A percentile compares a stretch with the other conserved stretches of the same genome.
These are phyloP conservation scores for Drosophila ercepeae DNA, from an alignment of 1,140 invertebrate genomes.

Conservation along the genomic window DNA sequence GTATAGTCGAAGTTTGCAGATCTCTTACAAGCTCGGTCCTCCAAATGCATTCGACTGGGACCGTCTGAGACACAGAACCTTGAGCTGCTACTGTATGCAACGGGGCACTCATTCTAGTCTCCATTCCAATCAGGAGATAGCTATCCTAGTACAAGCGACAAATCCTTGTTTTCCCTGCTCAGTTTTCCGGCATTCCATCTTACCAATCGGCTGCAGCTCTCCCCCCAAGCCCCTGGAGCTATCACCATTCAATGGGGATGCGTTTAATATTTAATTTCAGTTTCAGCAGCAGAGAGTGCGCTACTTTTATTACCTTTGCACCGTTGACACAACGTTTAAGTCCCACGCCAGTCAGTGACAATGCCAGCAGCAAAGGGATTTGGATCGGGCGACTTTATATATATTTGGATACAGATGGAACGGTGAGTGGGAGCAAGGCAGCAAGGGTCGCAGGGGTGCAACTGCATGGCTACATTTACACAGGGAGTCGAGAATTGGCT, in stretches of 20 bases:
- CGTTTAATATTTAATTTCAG: constrained; percentile 78
- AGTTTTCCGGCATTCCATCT: constrained; percentile 19
- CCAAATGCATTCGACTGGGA: background rate
- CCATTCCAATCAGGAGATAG: constrained; percentile 33
- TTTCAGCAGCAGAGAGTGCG: constrained; percentile 34
- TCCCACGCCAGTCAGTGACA: constrained; percentile 68
- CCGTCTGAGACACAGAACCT: constrained; percentile 2
- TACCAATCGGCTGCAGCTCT: constrained; percentile 5
- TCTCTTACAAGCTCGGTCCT: too few relatives aligned
- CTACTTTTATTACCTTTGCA: constrained; percentile 78
- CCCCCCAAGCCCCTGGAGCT: constrained; percentile 24
- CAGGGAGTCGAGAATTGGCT: constrained; percentile 30
- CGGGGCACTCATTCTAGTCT: constrained; percentile 6
- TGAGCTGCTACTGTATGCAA: background rate
- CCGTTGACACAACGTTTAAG: constrained; percentile 65
- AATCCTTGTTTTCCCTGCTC: constrained; percentile 26
- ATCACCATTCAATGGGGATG: constrained; percentile 53
- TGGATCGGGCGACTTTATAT: constrained; percentile 16
- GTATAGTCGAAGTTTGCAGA: too few relatives aligned
- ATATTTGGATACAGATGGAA: background rate
- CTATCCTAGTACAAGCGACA: constrained; percentile 19
- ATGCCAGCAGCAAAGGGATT: constrained; percentile 47
- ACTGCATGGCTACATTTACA: constrained; percentile 57
- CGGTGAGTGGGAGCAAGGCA: background rate
- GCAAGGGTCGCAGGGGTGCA: constrained; percentile 18